Percentiles rank a stretch among this genome's conserved stretches.
These are phyloP conservation scores for Porites rus DNA, from an alignment of 92 coral and sea anemone genomes.

Conservation along the genomic window DNA sequence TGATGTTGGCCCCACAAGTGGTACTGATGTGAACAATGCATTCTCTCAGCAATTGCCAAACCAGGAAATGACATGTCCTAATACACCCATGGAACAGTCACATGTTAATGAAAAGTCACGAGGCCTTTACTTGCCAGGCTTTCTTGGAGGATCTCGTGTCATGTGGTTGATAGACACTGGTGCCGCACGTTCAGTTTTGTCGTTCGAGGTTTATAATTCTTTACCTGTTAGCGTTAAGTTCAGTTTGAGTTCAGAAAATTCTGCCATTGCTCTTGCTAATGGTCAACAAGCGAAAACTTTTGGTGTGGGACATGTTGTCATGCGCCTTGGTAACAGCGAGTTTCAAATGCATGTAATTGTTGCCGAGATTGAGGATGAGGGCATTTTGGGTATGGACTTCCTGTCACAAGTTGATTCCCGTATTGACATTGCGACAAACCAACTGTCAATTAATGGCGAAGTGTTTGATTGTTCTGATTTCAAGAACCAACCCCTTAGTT, in stretches of 20 bases:
- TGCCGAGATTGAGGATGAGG: slow-evolving; percentile 59
- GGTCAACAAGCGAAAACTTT: slow-evolving; percentile 38
- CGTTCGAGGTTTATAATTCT: slow-evolving; percentile 35
- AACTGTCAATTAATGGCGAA: slow-evolving; percentile 51
- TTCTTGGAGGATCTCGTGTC: slow-evolving; percentile 36
- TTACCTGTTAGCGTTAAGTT: slow-evolving; percentile 27
- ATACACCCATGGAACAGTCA: slow-evolving; percentile 10
- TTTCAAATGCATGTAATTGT: slow-evolving; percentile 39
- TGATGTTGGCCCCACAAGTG: slow-evolving; percentile 3
- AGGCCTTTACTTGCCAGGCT: slow-evolving; percentile 59
- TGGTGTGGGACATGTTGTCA: slow-evolving; percentile 33
- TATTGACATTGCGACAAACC: slow-evolving; percentile 46
- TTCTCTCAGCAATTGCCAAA: slow-evolving; percentile 1
- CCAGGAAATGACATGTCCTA: not conserved
- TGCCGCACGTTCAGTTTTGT: slow-evolving; percentile 57
- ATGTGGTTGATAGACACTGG: slow-evolving; percentile 59
- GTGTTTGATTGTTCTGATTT: slow-evolving; percentile 4
- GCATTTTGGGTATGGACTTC: slow-evolving; percentile 61
- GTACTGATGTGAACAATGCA: slow-evolving; percentile 17
- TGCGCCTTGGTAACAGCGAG: slow-evolving; percentile 45
- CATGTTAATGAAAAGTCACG: not conserved
- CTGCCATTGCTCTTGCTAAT: slow-evolving; percentile 44
- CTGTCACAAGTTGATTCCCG: slow-evolving; percentile 35
- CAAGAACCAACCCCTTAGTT: slow-evolving; percentile 29
- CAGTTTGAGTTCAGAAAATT: not conserved